A percentile compares a stretch with the other conserved stretches of the same genome.
These are phyloP conservation scores for Galeopterus variegatus DNA, from an alignment of 2,113 vertebrate genomes.

Conservation along the genomic window DNA sequence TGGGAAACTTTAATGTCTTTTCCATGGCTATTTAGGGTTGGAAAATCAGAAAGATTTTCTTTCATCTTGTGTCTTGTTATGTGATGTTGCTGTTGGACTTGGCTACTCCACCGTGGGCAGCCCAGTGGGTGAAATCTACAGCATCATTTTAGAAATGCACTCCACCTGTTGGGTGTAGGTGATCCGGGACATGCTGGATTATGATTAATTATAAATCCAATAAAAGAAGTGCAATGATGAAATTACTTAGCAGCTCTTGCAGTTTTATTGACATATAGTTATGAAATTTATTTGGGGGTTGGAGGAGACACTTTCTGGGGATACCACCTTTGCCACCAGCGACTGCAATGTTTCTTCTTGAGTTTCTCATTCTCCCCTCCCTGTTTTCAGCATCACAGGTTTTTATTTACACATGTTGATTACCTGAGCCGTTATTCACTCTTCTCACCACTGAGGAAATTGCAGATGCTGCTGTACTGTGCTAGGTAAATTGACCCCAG, in stretches of 20 bases:
- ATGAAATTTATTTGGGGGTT: background rate
- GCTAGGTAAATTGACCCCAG: slow-evolving; percentile 75
- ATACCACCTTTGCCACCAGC: background rate
- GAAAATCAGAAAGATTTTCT: background rate
- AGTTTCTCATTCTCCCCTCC: background rate
- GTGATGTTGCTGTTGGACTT: background rate
- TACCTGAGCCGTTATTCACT: slow-evolving; percentile 75
- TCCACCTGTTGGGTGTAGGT: slow-evolving; percentile 74
- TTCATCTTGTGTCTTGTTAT: background rate
- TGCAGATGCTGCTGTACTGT: slow-evolving; percentile 53
- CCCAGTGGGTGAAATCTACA: background rate
- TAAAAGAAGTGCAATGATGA: background rate
- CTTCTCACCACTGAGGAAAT: slow-evolving; percentile 77
- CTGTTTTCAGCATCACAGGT: slow-evolving; percentile 46
- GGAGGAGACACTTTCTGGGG: background rate
- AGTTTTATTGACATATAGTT: background rate
- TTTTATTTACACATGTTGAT: slow-evolving; percentile 72
- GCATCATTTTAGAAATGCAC: background rate
- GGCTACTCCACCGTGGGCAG: background rate
- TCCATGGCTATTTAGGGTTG: background rate
- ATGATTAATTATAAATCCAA: slow-evolving; percentile 11
- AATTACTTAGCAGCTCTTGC: background rate
- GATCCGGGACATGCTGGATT: background rate
- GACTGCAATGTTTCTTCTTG: background rate
- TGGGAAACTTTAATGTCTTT: slow-evolving; percentile 2